A percentile compares a stretch with the other conserved stretches of the same genome.
phyloP scores from a whole-genome alignment of 23 tunicate genomes.

The Botrylloides violaceus region DNA sequence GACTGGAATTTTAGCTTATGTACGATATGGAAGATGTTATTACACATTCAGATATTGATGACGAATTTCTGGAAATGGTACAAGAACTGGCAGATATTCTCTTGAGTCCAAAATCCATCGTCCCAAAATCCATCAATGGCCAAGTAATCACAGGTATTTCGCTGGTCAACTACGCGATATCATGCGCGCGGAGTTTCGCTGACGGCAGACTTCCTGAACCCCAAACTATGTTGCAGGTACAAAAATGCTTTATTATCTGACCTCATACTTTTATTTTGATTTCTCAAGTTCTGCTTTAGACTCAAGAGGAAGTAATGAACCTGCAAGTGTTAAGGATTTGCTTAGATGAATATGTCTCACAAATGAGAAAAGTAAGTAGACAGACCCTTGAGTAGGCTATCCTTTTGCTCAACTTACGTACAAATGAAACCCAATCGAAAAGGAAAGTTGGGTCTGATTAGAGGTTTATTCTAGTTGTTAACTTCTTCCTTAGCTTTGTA shows the following conservation, averaged over 20 bases:
- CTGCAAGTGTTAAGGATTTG: not conserved
- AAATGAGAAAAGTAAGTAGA: slow-evolving; percentile 16
- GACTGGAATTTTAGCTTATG: too few species aligned
- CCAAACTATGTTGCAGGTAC: slow-evolving; percentile 62
- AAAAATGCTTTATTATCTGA: too few species aligned
- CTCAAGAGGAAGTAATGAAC: slow-evolving; percentile 15
- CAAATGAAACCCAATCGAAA: too few species aligned
- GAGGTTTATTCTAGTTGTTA: too few species aligned
- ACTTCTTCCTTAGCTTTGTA: too few species aligned
- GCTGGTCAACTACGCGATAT: slow-evolving; percentile 51
- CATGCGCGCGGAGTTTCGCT: slow-evolving; percentile 63
- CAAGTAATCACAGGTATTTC: slow-evolving; percentile 38
- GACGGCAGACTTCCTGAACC: slow-evolving; percentile 82
- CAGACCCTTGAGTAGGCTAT: too few species aligned
- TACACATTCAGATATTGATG: slow-evolving; percentile 30
- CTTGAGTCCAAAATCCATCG: slow-evolving; percentile 38
- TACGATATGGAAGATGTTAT: not conserved
- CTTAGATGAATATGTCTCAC: not conserved
- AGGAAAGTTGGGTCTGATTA: too few species aligned
- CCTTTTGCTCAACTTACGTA: too few species aligned
- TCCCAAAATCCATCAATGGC: slow-evolving; percentile 66
- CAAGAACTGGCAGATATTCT: slow-evolving; percentile 40
- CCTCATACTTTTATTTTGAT: too few species aligned
- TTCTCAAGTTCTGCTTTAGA: not conserved
- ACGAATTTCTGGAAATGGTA: slow-evolving; percentile 54